phyloP scores from a whole-genome alignment of 2,888 invertebrate genomes.

The Ormyrus rosae region DNA sequence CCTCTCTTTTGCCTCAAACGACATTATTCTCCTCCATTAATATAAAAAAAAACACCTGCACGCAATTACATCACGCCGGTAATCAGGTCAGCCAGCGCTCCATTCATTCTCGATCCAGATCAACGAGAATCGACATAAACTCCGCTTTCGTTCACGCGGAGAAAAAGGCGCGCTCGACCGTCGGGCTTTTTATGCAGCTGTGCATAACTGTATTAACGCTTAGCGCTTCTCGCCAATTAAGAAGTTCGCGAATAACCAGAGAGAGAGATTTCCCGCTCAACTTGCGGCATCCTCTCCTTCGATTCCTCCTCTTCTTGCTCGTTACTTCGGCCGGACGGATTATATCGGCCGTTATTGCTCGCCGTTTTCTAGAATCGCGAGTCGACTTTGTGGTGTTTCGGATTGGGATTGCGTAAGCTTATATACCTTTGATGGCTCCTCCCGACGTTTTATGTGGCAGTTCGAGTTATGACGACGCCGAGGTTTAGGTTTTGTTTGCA shows the following conservation, averaged over 20 bases:
- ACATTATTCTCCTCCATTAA: no score
- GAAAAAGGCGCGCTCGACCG: no score
- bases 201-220: conserved; percentile 41
- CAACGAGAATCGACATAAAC: no score
- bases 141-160: background rate
- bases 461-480: no score
- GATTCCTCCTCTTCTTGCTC: conserved; percentile 20
- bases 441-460: background rate
- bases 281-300: conserved; percentile 4
- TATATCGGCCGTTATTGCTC: conserved; percentile 39
- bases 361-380: background rate
- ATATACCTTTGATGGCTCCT: background rate
- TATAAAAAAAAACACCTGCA: no score
- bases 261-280: conserved; percentile 47
- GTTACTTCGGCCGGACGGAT: conserved; percentile 24
- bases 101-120: no score
- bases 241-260: conserved; percentile 15
- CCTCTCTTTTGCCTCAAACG: no score
- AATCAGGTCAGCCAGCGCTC: no score
- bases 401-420: no score
- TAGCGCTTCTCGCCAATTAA: conserved; percentile 47
- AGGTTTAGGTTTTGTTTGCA: no score
- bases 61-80: no score
- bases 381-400: background rate
- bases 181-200: background rate